These are phyloP conservation scores for Dicentrarchus labrax DNA, from an alignment of 2,113 vertebrate genomes.

Conservation along the genomic window DNA sequence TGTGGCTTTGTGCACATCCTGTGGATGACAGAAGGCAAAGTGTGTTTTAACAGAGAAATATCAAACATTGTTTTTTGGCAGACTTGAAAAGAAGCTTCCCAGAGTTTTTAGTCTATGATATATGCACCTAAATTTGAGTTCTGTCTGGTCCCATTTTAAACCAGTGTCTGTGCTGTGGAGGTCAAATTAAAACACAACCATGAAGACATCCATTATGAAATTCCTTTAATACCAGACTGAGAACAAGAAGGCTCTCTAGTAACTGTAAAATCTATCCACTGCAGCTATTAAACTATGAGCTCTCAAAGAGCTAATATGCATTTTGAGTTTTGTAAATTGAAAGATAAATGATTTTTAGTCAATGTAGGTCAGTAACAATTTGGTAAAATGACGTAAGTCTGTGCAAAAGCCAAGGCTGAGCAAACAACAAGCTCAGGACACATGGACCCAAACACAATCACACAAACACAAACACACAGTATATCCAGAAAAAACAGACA, in stretches of 20 bases:
- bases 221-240: neutral
- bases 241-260: neutral
- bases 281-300: neutral
- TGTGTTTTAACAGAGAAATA: neutral
- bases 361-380: slow-evolving; percentile 38
- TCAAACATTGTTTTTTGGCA: too few relatives aligned
- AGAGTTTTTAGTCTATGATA: neutral
- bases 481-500: neutral
- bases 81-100: neutral
- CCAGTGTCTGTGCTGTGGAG: neutral
- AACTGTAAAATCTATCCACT: neutral
- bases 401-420: slow-evolving; percentile 55
- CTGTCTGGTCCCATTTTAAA: neutral
- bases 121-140: neutral
- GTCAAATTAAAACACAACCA: neutral
- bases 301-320: neutral
- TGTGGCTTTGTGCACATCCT: slow-evolving; percentile 77
- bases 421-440: slow-evolving; percentile 53
- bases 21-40: neutral
- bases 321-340: slow-evolving; percentile 4
- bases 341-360: slow-evolving; percentile 4
- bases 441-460: neutral
- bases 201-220: neutral
- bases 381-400: slow-evolving; percentile 26
- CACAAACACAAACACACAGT: neutral